These are phyloP conservation scores for Platyscapa corneri DNA, from an alignment of 1,140 invertebrate genomes.

Conservation along the genomic window DNA sequence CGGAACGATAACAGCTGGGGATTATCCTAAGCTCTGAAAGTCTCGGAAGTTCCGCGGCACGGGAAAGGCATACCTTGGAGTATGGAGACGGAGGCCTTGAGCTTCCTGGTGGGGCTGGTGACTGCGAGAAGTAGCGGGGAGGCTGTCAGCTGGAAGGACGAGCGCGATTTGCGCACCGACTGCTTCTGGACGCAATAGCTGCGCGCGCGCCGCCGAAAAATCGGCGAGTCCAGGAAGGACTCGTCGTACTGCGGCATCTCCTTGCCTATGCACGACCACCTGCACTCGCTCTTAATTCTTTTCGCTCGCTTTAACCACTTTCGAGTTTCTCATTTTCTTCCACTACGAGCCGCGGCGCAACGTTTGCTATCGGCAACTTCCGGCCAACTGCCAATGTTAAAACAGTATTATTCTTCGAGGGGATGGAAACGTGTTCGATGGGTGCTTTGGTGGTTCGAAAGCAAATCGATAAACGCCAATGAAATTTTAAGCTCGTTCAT, in stretches of 20 bases:
- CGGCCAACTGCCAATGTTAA: background rate
- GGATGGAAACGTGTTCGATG: too few relatives aligned
- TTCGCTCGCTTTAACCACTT: background rate
- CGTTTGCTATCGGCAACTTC: background rate
- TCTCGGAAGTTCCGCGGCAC: background rate
- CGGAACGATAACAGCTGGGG: background rate
- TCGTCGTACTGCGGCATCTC: slow-evolving; percentile 72
- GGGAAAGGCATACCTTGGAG: slow-evolving; percentile 60
- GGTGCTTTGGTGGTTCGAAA: background rate
- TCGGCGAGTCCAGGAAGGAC: slow-evolving; percentile 68
- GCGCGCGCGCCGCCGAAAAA: slow-evolving; percentile 70
- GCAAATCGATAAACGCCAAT: background rate
- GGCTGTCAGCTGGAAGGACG: slow-evolving; percentile 66
- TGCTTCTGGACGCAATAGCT: slow-evolving; percentile 71
- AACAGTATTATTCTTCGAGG: background rate
- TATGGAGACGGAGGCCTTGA: slow-evolving; percentile 66
- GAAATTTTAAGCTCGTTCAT: background rate
- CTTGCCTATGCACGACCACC: background rate
- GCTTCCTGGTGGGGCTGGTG: slow-evolving; percentile 66
- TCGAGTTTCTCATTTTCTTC: too few relatives aligned
- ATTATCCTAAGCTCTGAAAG: background rate
- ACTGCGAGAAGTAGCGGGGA: slow-evolving; percentile 69
- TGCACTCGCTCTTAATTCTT: background rate
- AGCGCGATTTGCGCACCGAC: slow-evolving; percentile 67
- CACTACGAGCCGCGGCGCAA: too few relatives aligned